Evolutionary conservation across 2,797 vertebrate genomes (phyloP).

Genomic region (Setipinna tenuifilis): DNA sequence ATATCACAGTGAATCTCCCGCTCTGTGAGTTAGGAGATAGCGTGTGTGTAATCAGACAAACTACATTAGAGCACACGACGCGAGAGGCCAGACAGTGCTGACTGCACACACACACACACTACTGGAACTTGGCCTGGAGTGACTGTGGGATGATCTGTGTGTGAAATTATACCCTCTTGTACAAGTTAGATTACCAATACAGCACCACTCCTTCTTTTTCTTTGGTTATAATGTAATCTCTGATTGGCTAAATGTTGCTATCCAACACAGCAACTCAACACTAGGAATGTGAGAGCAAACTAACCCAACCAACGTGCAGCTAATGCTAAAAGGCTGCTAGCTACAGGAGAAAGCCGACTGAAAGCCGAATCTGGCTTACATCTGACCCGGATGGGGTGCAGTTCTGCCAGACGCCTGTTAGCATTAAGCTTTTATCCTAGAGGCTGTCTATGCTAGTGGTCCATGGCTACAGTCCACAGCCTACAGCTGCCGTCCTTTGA

Average conservation of each 20-base stretch:
- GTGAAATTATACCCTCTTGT: neutral
- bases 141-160: neutral
- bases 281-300: neutral
- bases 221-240: neutral
- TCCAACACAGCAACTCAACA: neutral
- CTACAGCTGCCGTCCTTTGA: neutral
- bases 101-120: neutral
- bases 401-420: neutral
- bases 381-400: neutral
- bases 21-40: neutral
- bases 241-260: neutral
- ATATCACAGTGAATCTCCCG: neutral
- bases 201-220: too few species aligned
- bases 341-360: neutral
- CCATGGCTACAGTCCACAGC: neutral
- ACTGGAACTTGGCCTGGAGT: neutral
- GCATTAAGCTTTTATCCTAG: neutral
- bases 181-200: neutral
- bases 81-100: neutral
- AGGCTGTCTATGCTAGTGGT: neutral
- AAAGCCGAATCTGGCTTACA: neutral
- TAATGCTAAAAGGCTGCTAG: neutral
- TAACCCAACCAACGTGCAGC: neutral
- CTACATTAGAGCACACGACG: slow-evolving; percentile 3
- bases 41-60: neutral